Base-by-base conservation (phyloP, 2,888 invertebrate genomes). In the Iphiclides podalirius region DNA sequence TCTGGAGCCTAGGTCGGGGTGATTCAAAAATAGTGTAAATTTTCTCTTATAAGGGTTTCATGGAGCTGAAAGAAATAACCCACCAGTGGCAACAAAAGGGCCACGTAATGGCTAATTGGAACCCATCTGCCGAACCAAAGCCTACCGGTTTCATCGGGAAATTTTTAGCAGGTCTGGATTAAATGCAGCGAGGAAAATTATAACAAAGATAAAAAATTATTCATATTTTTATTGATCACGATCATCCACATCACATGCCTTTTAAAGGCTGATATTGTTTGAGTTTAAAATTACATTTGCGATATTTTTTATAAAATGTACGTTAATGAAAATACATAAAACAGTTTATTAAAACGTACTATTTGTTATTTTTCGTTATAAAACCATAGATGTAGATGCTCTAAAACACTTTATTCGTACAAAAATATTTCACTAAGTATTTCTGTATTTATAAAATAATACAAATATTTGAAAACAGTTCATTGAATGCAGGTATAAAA, bases 81-180 rank as follows among this genome's bases (percentile, higher is more conserved):
- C 90, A 95, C 55, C 89, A 92, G 11, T 98, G 97, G 97, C 96
- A 96, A 74, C 96, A 96, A 69, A 94, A 94, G 61, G 91, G 93
- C 8, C 94, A 95, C 67, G 70, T 98, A 1, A 96, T 98, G 96
- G 83, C 90, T 35, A 93, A 93, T 69, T 98, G 96, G 91, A 92
- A 93, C 65, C 96, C 96, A 39, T 93, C 94, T 0, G 74, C 88
- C 7, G 94, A 96, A 54, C 93, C 92, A 0, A 94, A 94, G 71
- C 96, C 96, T 6, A 91, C 90, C 54, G 96, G 95, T 80, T 98
- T 98, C 72, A 78, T 98, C 14, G 94, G 94, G 0, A 98, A 97
- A 81, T 98, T 98, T 81, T 83, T 95, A 50, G 77, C 90, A 35
- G 95, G 95, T 1, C 31, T 20, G 4, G 40, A 43, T 28, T 44